A percentile compares a stretch with the other conserved stretches of the same genome.
phyloP scores from a whole-genome alignment of 2,797 vertebrate species.

The Dipus sagitta region DNA sequence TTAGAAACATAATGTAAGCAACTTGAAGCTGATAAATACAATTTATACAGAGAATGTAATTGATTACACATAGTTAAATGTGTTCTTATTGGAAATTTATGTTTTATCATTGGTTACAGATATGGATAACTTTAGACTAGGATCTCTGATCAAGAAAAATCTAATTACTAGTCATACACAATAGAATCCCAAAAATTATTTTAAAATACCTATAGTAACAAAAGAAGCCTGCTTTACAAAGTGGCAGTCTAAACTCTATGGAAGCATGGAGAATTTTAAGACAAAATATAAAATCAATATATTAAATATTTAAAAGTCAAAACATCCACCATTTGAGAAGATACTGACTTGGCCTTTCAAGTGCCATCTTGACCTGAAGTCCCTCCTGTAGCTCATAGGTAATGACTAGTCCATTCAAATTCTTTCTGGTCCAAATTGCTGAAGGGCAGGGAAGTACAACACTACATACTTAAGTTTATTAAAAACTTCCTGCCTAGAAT shows the following conservation, averaged over 20 bases:
- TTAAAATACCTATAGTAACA: background rate
- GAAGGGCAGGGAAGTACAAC: constrained; percentile 81
- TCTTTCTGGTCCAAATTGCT: constrained; percentile 84
- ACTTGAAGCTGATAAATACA: constrained; percentile 1
- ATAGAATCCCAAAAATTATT: constrained; percentile 33
- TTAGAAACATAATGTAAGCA: constrained; percentile 38
- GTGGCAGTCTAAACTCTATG: background rate
- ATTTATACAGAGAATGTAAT: background rate
- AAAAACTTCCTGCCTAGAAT: constrained; percentile 78
- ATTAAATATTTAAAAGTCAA: background rate
- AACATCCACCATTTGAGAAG: background rate
- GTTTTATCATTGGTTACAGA: background rate
- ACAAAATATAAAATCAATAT: constrained; percentile 55
- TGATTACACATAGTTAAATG: constrained; percentile 11
- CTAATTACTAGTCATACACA: background rate
- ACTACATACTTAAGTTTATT: constrained; percentile 77
- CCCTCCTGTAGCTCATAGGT: constrained; percentile 84
- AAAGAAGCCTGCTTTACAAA: background rate
- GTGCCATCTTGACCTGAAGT: constrained; percentile 33
- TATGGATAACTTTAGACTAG: background rate
- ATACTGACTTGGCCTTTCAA: constrained; percentile 1
- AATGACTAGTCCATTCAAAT: constrained; percentile 67
- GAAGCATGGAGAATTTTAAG: background rate
- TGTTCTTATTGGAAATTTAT: background rate
- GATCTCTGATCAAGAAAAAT: background rate